Conservation (phyloP, 2,888 invertebrate genomes). For the Aradus depressus region DNA sequence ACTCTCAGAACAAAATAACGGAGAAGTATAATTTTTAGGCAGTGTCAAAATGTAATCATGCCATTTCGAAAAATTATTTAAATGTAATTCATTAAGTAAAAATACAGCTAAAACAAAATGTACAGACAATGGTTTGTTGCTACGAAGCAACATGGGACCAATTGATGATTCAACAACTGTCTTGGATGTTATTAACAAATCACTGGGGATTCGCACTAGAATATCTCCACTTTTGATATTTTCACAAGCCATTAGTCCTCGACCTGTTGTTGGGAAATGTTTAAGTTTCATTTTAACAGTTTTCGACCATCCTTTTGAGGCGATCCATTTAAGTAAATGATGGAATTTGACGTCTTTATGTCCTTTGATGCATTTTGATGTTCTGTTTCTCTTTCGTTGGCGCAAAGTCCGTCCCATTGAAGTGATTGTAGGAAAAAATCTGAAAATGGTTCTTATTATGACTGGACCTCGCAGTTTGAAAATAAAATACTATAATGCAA, state of each 20-base stretch:
- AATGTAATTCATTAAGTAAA: constrained; percentile 54
- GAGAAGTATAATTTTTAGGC: constrained; percentile 53
- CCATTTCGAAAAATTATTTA: constrained; percentile 46
- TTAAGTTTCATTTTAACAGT: constrained; percentile 46
- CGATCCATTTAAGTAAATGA: constrained; percentile 45
- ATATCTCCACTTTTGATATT: constrained; percentile 44
- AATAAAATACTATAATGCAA: too few relatives aligned
- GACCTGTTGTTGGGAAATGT: constrained; percentile 54
- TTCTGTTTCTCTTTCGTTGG: constrained; percentile 21
- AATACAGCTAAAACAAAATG: constrained; percentile 66
- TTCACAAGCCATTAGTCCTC: constrained; percentile 57
- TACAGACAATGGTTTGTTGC: constrained; percentile 39
- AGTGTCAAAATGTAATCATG: constrained; percentile 55
- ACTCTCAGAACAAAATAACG: constrained; percentile 51
- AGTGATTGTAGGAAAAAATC: too few relatives aligned
- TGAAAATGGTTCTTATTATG: too few relatives aligned
- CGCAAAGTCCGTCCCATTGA: constrained; percentile 28
- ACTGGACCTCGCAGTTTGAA: too few relatives aligned
- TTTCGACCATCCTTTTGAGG: constrained; percentile 45
- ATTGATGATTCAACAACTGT: constrained; percentile 31
- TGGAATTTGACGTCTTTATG: constrained; percentile 19
- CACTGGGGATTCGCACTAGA: constrained; percentile 29
- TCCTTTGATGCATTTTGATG: neutral
- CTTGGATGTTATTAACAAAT: constrained; percentile 30
- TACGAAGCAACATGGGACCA: constrained; percentile 31